Evolutionary conservation across 2,888 invertebrate genomes (phyloP).

Genomic region (Sarcophaga rosellei): DNA sequence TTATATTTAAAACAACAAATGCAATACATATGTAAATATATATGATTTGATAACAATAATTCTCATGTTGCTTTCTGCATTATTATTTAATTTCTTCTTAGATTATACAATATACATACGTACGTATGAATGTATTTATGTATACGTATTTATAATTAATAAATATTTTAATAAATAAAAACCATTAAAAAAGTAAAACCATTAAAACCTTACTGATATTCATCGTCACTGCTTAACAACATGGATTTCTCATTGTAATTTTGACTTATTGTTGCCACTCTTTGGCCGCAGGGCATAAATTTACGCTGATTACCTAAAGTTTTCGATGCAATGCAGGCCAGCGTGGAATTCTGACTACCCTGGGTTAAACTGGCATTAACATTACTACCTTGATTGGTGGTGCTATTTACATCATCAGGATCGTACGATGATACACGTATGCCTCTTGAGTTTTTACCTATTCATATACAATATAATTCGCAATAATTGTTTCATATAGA

Average conservation of each 20-base stretch:
- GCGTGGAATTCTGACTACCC: slow-evolving; percentile 61
- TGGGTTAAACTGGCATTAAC: slow-evolving; percentile 68
- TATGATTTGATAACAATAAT: slow-evolving; percentile 50
- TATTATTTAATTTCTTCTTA: slow-evolving; percentile 2
- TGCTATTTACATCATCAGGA: slow-evolving; percentile 85
- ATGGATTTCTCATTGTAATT: slow-evolving; percentile 98
- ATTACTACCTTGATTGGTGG: slow-evolving; percentile 71
- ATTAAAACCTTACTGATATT: slow-evolving; percentile 86
- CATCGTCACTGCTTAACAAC: slow-evolving; percentile 97
- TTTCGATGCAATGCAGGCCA: slow-evolving; percentile 81
- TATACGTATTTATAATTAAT: slow-evolving; percentile 30
- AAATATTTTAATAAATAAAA: slow-evolving; percentile 38
- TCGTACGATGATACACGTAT: slow-evolving; percentile 86
- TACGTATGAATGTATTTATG: slow-evolving; percentile 18
- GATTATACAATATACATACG: background rate
- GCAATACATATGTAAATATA: slow-evolving; percentile 45
- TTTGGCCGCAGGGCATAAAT: slow-evolving; percentile 85
- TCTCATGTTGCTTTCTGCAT: slow-evolving; percentile 18
- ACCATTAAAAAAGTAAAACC: slow-evolving; percentile 4
- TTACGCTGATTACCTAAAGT: slow-evolving; percentile 82
- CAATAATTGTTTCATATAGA: background rate
- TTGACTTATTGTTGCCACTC: slow-evolving; percentile 90
- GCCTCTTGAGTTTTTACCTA: slow-evolving; percentile 85
- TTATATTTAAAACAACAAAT: slow-evolving; percentile 42
- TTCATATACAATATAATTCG: slow-evolving; percentile 21